Conservation (phyloP, 2,888 invertebrate species). For the Euclidia mi region DNA sequence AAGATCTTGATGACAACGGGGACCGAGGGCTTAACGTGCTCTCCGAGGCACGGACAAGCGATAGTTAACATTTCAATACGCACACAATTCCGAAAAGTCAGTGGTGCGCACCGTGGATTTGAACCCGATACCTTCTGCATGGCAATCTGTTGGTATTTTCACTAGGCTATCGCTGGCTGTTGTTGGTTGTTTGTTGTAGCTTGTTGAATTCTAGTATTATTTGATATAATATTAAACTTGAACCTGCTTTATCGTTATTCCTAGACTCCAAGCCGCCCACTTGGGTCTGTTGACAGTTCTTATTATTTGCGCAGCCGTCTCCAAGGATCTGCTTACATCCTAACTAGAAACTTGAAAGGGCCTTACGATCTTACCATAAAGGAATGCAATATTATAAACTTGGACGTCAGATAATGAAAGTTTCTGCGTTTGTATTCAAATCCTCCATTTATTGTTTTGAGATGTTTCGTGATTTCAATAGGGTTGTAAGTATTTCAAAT, state of each 20-base stretch:
- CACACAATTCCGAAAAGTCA: too few species aligned
- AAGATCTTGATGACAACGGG: too few species aligned
- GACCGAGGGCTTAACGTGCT: too few species aligned
- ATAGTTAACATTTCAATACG: too few species aligned
- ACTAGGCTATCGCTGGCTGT: too few species aligned
- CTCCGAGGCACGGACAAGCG: too few species aligned
- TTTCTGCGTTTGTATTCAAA: constrained; percentile 25
- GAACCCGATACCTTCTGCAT: too few species aligned
- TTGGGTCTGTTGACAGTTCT: constrained; percentile 54
- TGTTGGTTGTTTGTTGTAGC: too few species aligned
- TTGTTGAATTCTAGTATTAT: too few species aligned
- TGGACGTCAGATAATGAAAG: constrained; percentile 27
- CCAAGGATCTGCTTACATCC: constrained; percentile 60
- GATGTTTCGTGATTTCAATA: constrained; percentile 9
- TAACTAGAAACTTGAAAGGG: constrained; percentile 58
- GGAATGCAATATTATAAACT: constrained; percentile 54
- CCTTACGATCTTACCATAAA: constrained; percentile 51
- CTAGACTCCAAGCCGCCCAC: constrained; percentile 40
- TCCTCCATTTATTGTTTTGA: constrained; percentile 22
- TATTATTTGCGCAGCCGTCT: constrained; percentile 64
- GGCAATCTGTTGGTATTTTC: too few species aligned
- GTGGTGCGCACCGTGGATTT: too few species aligned
- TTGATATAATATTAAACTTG: too few species aligned
- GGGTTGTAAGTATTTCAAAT: constrained; percentile 9
- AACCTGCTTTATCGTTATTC: constrained; percentile 19